These are phyloP conservation scores for Python bivittatus DNA, from an alignment of 2,113 vertebrate genomes.

Conservation along the genomic window DNA sequence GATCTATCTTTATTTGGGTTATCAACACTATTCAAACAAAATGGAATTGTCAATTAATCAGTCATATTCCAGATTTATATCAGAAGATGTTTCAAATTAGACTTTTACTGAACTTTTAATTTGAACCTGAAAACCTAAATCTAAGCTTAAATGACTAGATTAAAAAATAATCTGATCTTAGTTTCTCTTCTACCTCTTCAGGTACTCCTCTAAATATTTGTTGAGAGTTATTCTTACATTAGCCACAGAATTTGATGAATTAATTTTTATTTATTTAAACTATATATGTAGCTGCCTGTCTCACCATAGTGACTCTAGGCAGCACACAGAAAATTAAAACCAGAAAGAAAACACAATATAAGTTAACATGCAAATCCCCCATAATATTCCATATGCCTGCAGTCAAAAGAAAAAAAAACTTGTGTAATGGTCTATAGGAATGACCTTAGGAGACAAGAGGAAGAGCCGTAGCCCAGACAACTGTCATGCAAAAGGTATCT, in stretches of 20 bases:
- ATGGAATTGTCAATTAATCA: too few species aligned
- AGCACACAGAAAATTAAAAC: not conserved
- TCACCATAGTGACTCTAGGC: not conserved
- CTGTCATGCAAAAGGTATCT: too few species aligned
- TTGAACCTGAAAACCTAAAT: too few species aligned
- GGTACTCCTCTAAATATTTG: not conserved
- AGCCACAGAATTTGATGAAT: not conserved
- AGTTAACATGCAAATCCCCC: not conserved
- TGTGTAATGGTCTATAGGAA: not conserved
- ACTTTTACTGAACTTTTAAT: too few species aligned
- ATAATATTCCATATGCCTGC: not conserved
- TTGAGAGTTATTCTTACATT: not conserved
- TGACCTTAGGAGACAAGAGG: not conserved
- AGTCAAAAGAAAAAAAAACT: not conserved
- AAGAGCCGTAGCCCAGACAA: too few species aligned
- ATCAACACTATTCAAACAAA: too few species aligned
- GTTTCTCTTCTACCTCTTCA: too few species aligned
- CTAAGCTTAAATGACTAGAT: too few species aligned
- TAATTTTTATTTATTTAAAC: not conserved
- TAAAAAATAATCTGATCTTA: too few species aligned
- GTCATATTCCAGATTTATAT: too few species aligned
- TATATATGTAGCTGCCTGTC: too few species aligned
- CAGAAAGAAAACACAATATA: not conserved
- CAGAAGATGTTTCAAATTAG: too few species aligned
- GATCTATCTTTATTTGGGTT: not conserved